Conservation (phyloP, 2,888 invertebrate genomes). For the Camptogramma bilineatum region DNA sequence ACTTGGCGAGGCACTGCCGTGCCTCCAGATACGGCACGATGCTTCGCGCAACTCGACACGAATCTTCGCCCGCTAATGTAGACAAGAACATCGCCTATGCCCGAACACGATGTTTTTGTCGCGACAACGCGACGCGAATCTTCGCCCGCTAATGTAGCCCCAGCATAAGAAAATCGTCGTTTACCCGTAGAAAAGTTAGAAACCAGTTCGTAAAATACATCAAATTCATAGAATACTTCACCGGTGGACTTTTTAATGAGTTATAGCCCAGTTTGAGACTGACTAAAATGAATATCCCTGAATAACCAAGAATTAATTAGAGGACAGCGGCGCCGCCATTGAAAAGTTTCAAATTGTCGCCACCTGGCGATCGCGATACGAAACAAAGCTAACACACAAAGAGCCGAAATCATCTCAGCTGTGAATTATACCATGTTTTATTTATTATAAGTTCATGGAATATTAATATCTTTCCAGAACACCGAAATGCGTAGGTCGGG, state of each 20-base stretch:
- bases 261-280: constrained; percentile 49
- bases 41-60: too few species aligned
- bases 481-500: constrained; percentile 40
- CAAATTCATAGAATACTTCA: constrained; percentile 52
- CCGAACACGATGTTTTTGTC: too few species aligned
- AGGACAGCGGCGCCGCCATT: constrained; percentile 56
- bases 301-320: constrained; percentile 71
- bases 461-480: constrained; percentile 51
- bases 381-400: constrained; percentile 57
- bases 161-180: too few species aligned
- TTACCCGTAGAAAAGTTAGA: too few species aligned
- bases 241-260: constrained; percentile 64
- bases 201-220: neutral
- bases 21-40: too few species aligned
- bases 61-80: too few species aligned
- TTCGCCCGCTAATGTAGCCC: too few species aligned
- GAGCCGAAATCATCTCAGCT: constrained; percentile 54
- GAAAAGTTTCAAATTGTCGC: constrained; percentile 66
- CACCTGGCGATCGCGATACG: constrained; percentile 63
- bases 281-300: constrained; percentile 55
- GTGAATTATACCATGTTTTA: constrained; percentile 53
- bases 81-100: too few species aligned
- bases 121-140: too few species aligned
- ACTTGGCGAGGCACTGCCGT: too few species aligned
- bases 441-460: constrained; percentile 55